phyloP scores from a whole-genome alignment of 2,888 invertebrate genomes.

The Chymomyza amoena region DNA sequence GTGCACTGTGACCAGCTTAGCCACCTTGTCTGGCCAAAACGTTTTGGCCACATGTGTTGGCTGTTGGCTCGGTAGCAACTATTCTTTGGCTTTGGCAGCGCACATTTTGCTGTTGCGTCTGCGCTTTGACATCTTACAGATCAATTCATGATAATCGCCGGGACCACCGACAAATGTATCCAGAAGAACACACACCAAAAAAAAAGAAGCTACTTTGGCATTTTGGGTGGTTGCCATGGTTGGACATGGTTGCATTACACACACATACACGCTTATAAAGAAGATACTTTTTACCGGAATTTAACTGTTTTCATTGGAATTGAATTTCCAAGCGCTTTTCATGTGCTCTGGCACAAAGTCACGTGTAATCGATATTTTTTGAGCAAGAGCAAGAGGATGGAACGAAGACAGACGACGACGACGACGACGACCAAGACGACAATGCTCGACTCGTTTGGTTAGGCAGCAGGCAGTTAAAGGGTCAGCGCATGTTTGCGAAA shows the following conservation, averaged over 20 bases:
- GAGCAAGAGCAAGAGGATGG: conserved; percentile 49
- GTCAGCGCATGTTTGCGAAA: conserved; percentile 50
- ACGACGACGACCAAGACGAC: conserved; percentile 35
- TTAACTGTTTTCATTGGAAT: conserved; percentile 71
- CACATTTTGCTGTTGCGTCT: conserved; percentile 53
- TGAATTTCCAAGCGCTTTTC: conserved; percentile 54
- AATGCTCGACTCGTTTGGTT: conserved; percentile 1
- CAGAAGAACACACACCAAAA: background rate
- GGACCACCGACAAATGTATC: conserved; percentile 60
- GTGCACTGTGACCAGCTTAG: background rate
- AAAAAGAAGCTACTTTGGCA: conserved; percentile 37
- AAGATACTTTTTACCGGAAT: conserved; percentile 60
- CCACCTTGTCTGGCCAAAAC: background rate
- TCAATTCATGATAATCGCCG: conserved; percentile 76
- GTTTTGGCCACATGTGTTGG: background rate
- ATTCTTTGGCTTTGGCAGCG: conserved; percentile 47
- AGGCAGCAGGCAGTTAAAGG: conserved; percentile 32
- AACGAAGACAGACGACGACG: conserved; percentile 19
- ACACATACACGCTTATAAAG: background rate
- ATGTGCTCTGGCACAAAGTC: conserved; percentile 39
- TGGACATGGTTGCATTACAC: background rate
- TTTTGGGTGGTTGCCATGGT: conserved; percentile 50
- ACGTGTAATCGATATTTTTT: conserved; percentile 73
- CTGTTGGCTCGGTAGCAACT: conserved; percentile 1
- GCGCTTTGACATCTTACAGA: conserved; percentile 76